Base-by-base conservation (phyloP, 1,140 invertebrate species). In the Bombus balteatus region DNA sequence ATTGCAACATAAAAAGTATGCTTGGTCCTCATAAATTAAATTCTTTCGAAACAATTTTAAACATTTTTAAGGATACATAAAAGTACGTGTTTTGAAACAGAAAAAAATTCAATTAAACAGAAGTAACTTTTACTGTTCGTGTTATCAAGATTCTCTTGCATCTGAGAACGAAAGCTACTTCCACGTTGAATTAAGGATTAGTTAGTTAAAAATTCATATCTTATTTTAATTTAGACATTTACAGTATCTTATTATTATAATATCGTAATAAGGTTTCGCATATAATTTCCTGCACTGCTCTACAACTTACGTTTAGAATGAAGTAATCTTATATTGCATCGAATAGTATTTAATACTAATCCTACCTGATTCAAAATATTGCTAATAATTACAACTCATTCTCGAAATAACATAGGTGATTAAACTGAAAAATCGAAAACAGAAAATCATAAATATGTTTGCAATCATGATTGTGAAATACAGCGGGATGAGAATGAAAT, bases 121-220 rank as follows among this genome's bases (percentile, higher is more conserved):
- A 18, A 28, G 37, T 2, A 32, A 78, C 59, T 78, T 78, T 78
- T 59, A 78, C 75, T 32, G 13, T 12, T 22, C n/a, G 5, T 25
- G 13, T 77, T 41, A 41, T n/a, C 8, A n/a, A 32, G 57, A 78
- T 66, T 62, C 41, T 41, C 39, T 41, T 18, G 59, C 25, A 28
- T n/a, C 57, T 62, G 57, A 78, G 28, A 78, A 77, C 75, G 75
- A 41, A 28, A 18, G 37, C 39, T 41, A 72, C 28, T 41, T 73
- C 28, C n/a, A 74, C 47, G 41, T 6, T 78, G 37, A 28, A 80
- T 53, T 53, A 80, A 53, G 25, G 32, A 39, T 79, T 39, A 79
- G 0, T 41, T 34, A 25, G 53, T 53, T 34, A 22, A 68, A 28
- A 37, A 76, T 75, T 75, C n/a, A 75, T 32, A 25, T 8, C 74